Evolutionary conservation across 2,113 vertebrate species (phyloP), one percentile per base, ranked within the genome.

Genomic region (Syrrhaptes paradoxus): DNA sequence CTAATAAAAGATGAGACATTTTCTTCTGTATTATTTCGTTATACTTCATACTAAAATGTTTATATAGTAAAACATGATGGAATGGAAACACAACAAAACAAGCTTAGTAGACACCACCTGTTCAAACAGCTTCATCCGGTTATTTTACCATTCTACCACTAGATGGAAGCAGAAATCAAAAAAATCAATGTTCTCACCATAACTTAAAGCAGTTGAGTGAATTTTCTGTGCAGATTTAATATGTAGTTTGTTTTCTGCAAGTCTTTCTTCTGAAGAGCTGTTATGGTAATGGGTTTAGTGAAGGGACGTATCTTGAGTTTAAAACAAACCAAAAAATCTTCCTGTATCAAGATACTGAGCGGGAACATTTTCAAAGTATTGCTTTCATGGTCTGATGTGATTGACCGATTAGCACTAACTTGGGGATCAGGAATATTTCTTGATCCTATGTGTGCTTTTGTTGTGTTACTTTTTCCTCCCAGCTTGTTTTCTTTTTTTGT

Each of bases 141-240:
- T 87, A 7, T 59, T 91, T 80, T 90, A 86, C 46, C 11, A 4
- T 83, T 83, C 55, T 88, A 29, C 82, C 95, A 41, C 72, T 96
- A 96, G 94, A 29, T 95, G 96, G 96, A 85, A 89, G 62, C 59
- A 83, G 16, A 85, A 82, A 71, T 46, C 18, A 52, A 62, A 38
- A 46, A 77, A 95, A 80, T 4, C 4, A 32, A 28, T 1, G 0
- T 73, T 85, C 16, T 12, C 17, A 5, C n/a, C 1, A 0, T 65
- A 26, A 16, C 12, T 36, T n/a, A 4, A 8, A 61, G 29, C 9
- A 75, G 10, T 13, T 45, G 29, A 29, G 9, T 46, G 49, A 75
- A 38, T 10, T 81, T 55, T 4, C 8, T 51, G 7, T 61, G 54
- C 31, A 55, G 20, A 74, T 52, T 71, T 48, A 67, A 85, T 10